A percentile compares a stretch with the other conserved stretches of the same genome.
Conservation (phyloP, 2,797 vertebrate species). For the Pantherophis vulpinus region DNA sequence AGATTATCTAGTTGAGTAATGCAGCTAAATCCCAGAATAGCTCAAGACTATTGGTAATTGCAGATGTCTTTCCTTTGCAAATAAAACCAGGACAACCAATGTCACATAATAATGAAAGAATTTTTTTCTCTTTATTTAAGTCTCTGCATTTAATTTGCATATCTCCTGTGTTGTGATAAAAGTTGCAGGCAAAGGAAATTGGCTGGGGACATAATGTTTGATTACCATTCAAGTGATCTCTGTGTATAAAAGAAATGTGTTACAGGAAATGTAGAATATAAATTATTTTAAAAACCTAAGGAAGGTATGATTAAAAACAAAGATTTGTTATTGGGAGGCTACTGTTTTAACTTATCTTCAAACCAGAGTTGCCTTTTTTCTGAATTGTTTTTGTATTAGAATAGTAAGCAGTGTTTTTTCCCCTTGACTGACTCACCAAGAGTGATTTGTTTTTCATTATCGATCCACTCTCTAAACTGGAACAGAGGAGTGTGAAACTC, state of each 20-base stretch:
- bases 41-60: not conserved
- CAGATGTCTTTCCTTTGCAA: constrained; percentile 15
- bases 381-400: not conserved
- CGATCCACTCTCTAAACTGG: not conserved
- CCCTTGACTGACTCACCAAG: not conserved
- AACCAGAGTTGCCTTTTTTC: constrained; percentile 15
- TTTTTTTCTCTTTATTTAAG: not conserved
- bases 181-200: constrained; percentile 8
- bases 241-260: constrained; percentile 21
- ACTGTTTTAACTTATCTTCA: constrained; percentile 37
- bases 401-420: not conserved
- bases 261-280: constrained; percentile 35
- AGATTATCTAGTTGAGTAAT: not conserved
- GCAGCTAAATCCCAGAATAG: constrained; percentile 14
- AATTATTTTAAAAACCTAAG: constrained; percentile 44
- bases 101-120: constrained; percentile 35
- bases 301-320: constrained; percentile 57
- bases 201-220: constrained; percentile 22
- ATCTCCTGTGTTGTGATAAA: not conserved
- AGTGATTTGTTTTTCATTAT: not conserved
- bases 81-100: constrained; percentile 33
- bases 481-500: not conserved
- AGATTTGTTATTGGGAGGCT: constrained; percentile 36
- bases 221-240: constrained; percentile 49
- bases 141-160: not conserved